phyloP scores from a whole-genome alignment of 2,113 vertebrate species.

The Turnix velox region DNA sequence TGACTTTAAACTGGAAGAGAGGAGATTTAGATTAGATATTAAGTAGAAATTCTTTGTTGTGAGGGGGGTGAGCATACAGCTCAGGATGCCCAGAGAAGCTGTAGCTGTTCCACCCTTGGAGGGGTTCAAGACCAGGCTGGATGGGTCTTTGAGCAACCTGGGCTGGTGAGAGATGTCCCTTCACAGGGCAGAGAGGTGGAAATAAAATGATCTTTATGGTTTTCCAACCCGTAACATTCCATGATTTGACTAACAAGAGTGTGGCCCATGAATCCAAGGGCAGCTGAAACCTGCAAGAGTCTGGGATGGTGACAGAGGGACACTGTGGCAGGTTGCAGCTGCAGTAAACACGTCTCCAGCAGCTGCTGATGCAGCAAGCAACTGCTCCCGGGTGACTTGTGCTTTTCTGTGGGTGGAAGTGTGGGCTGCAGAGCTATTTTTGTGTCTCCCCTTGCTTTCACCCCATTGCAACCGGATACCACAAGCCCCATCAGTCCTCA shows the following conservation, averaged over 20 bases:
- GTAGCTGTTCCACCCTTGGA: neutral
- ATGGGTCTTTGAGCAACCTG: neutral
- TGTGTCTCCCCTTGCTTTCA: constrained; percentile 30
- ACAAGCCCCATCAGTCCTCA: neutral
- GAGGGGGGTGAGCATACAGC: neutral
- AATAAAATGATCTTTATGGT: neutral
- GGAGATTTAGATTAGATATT: neutral
- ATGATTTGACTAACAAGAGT: neutral
- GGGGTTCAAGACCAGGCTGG: neutral
- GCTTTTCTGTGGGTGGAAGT: neutral
- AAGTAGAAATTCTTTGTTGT: neutral
- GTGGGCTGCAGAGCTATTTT: constrained; percentile 42
- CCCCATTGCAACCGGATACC: constrained; percentile 19
- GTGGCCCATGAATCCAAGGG: neutral
- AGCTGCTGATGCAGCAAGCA: neutral
- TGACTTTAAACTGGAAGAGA: neutral
- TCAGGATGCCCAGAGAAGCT: neutral
- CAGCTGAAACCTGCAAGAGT: neutral
- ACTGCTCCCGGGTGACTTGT: neutral
- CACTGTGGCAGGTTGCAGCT: neutral
- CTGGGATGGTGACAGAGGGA: neutral
- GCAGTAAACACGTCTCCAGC: neutral
- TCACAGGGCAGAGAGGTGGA: no score
- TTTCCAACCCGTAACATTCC: neutral
- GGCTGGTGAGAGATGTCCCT: neutral